Evolutionary conservation across 2,888 invertebrate species (phyloP).

Genomic region (Ceratothoa steindachneri): DNA sequence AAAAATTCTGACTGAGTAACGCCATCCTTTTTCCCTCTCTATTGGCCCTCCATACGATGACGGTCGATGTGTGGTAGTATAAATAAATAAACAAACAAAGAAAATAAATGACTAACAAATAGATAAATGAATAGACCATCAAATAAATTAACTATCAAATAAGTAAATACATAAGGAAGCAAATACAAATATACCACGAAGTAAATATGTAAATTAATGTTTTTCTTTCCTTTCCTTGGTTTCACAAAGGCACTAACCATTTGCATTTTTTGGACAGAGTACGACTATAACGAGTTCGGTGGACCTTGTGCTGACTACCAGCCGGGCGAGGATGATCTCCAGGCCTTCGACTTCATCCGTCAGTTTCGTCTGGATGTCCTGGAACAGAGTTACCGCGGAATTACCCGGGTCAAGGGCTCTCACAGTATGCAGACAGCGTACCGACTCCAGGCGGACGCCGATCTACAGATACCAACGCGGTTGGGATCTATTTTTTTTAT

Average conservation of each 20-base stretch:
- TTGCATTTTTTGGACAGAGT: constrained; percentile 26
- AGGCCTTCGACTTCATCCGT: constrained; percentile 75
- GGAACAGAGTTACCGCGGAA: constrained; percentile 55
- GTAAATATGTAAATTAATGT: neutral
- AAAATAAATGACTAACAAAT: no score
- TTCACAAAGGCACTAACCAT: no score
- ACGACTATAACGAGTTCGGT: constrained; percentile 32
- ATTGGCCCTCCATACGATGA: no score
- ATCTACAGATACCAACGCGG: constrained; percentile 70
- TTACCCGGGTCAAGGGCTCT: constrained; percentile 69
- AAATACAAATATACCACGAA: no score
- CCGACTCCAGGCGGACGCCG: constrained; percentile 67
- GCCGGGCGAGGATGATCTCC: constrained; percentile 65
- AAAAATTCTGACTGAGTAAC: no score
- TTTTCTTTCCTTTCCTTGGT: neutral
- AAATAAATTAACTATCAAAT: no score
- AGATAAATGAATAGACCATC: no score
- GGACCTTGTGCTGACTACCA: constrained; percentile 48
- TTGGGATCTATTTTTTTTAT: constrained; percentile 53
- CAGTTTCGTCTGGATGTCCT: constrained; percentile 60
- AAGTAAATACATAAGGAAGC: no score
- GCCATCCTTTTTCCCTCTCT: no score
- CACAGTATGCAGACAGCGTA: constrained; percentile 75
- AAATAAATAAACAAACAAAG: no score
- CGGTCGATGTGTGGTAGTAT: no score